Conservation (phyloP, 2,797 vertebrate species). For the Chrosomus eos region DNA sequence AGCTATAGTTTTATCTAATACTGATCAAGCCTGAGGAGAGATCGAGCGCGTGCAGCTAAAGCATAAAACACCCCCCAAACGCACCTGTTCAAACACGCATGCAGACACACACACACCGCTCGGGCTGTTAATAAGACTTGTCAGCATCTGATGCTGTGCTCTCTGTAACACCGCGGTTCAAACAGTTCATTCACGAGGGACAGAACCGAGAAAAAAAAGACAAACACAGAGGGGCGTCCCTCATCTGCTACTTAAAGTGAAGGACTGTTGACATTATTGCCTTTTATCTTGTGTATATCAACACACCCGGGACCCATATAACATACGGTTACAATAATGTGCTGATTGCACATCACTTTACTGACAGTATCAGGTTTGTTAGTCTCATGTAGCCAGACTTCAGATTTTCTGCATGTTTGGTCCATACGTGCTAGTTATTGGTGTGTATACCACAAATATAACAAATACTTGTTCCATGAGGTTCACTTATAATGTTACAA, state of each 20-base stretch:
- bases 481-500: background rate
- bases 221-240: conserved; percentile 42
- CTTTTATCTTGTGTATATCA: conserved; percentile 39
- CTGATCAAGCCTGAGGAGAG: conserved; percentile 47
- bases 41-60: conserved; percentile 48
- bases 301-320: conserved; percentile 8
- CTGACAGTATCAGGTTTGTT: conserved; percentile 5
- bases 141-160: conserved; percentile 58
- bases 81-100: conserved; percentile 74
- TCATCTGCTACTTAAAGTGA: conserved; percentile 35
- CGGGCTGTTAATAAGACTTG: conserved; percentile 48
- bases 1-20: conserved; percentile 30
- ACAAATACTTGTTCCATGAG: background rate
- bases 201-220: conserved; percentile 4
- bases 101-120: conserved; percentile 32
- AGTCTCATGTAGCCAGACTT: background rate
- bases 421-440: no score
- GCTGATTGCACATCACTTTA: conserved; percentile 28
- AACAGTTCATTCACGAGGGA: conserved; percentile 28
- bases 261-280: conserved; percentile 43
- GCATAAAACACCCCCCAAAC: conserved; percentile 55
- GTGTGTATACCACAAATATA: background rate
- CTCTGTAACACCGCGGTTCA: conserved; percentile 53
- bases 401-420: background rate
- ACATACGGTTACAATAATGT: conserved; percentile 17